Evolutionary conservation across 2,888 invertebrate species (phyloP).

Genomic region (Drosophila borborema): DNA sequence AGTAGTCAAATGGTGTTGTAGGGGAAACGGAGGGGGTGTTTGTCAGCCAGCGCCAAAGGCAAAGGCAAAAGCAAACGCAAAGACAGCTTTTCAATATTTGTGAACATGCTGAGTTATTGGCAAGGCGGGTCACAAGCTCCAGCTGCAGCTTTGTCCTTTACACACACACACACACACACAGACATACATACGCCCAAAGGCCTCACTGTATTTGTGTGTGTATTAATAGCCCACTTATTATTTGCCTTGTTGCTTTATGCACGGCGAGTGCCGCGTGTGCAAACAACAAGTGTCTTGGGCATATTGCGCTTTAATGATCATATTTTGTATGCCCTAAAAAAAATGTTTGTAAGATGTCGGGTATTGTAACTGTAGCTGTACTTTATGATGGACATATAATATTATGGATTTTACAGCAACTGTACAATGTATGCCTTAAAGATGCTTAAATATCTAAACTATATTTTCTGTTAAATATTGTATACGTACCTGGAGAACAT

Average conservation of each 20-base stretch:
- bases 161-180: background rate
- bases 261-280: constrained; percentile 36
- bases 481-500: too few relatives aligned
- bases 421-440: too few relatives aligned
- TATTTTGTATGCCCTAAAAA: background rate
- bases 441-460: background rate
- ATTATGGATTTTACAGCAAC: background rate
- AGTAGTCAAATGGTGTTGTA: constrained; percentile 11
- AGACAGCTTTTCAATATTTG: constrained; percentile 63
- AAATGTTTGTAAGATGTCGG: too few relatives aligned
- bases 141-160: constrained; percentile 36
- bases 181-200: background rate
- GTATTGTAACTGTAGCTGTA: background rate
- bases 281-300: constrained; percentile 42
- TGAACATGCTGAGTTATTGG: constrained; percentile 77
- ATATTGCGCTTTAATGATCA: constrained; percentile 37
- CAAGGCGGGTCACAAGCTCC: constrained; percentile 48
- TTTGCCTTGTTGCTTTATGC: constrained; percentile 33
- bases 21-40: too few relatives aligned
- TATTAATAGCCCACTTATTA: constrained; percentile 75
- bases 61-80: constrained; percentile 14
- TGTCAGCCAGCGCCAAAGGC: background rate
- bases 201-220: constrained; percentile 25
- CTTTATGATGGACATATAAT: background rate
- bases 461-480: background rate